Base-by-base conservation (phyloP, 2,113 vertebrate species). In the Capreolus pygargus region DNA sequence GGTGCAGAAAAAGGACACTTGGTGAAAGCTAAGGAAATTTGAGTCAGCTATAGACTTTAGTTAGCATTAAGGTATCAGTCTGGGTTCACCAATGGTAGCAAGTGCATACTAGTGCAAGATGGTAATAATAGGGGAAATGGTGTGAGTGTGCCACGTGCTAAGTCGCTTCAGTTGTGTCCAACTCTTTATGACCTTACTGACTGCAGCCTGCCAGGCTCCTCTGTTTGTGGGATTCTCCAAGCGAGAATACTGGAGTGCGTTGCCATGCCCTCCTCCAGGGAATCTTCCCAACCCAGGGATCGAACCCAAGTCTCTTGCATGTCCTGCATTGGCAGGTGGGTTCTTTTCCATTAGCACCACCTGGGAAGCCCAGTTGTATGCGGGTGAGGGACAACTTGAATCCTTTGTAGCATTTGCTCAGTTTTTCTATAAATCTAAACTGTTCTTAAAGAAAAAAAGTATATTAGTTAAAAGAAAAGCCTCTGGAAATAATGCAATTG, bases 11-110 rank as follows among this genome's bases (percentile, higher is more conserved):
- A 88, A 94, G 23, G 36, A 30, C 19, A 36, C n/a, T 84, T 89
- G 47, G 70, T 61, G 47, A 92, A 96, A 95, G 61, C 30, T 45
- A 81, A 93, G 47, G 19, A 61, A 92, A 60, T 91, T 15, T 85
- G 43, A 92, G 36, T 83, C 16, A 82, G 93, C 19, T 43, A 16
- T 64, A 76, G 76, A 50, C 30, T 87, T 97, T 28, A 39, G 43
- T 84, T 81, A 47, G 86, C 39, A 88, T 64, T 70, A 84, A 47
- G 39, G 8, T 81, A 21, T 89, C 19, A 28, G 3, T 57, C 36
- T 70, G 91, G 39, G 17, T 28, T 94, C 43, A 64, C 61, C 57
- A 81, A 25, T 64, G 50, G 14, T 55, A 67, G 33, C 47, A 76
- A 88, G 36, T 54, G 12, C 30, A 54, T 12, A 54, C 6, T 16